Percentiles rank a stretch among this genome's conserved stretches.
These are phyloP conservation scores for Colletes gigas DNA, from an alignment of 1,140 invertebrate species.

Conservation along the genomic window DNA sequence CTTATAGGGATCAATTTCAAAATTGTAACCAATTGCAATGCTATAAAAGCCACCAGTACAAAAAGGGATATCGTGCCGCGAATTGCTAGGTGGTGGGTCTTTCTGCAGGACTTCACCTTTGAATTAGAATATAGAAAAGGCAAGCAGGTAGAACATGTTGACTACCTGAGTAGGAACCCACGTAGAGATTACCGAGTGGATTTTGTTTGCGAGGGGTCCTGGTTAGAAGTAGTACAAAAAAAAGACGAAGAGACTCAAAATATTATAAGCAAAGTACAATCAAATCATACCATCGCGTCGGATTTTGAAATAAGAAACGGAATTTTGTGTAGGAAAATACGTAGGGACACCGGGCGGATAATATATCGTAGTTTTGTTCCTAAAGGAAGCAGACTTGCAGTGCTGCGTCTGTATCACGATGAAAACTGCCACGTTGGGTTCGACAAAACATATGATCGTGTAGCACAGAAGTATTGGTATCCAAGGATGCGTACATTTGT, in stretches of 20 bases:
- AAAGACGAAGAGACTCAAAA: neutral
- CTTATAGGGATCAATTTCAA: conserved; percentile 33
- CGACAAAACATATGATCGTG: neutral
- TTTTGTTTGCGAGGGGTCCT: neutral
- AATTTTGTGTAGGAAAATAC: too few species aligned
- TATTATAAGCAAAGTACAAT: neutral
- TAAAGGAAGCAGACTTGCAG: neutral
- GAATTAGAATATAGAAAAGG: conserved; percentile 2
- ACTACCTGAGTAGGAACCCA: conserved; percentile 8
- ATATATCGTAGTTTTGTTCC: neutral
- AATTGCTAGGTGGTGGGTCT: conserved; percentile 15
- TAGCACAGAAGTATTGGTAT: neutral
- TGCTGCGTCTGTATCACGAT: neutral
- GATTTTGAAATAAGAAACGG: neutral
- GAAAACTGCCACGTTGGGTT: neutral
- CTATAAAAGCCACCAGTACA: neutral
- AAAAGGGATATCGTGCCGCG: conserved; percentile 2
- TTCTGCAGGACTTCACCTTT: conserved; percentile 7
- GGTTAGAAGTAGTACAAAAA: neutral
- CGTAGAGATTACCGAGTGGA: neutral
- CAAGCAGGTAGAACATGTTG: neutral
- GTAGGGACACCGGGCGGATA: too few species aligned
- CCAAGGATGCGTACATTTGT: neutral
- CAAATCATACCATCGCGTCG: neutral
- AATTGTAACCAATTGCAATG: conserved; percentile 8